Evolutionary conservation across 2,888 invertebrate species (phyloP).

Genomic region (Pedicia rivosa): DNA sequence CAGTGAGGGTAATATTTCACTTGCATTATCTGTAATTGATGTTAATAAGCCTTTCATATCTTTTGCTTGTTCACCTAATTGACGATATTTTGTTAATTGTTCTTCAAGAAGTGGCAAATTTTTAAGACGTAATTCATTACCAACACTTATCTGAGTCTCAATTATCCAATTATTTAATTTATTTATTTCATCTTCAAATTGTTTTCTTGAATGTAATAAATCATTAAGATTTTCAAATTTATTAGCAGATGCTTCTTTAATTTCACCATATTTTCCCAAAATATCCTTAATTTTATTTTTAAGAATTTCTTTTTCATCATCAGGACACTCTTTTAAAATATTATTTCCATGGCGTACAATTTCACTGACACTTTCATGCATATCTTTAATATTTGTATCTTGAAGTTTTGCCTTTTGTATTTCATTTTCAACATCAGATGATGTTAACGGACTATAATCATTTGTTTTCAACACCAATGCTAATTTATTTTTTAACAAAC

Average conservation of each 20-base stretch:
- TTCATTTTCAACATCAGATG: constrained; percentile 68
- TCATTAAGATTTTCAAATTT: constrained; percentile 55
- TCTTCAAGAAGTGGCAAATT: constrained; percentile 73
- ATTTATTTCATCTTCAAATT: constrained; percentile 67
- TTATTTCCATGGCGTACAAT: constrained; percentile 58
- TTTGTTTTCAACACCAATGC: constrained; percentile 56
- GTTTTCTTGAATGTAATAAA: constrained; percentile 57
- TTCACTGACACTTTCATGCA: constrained; percentile 57
- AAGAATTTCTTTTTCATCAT: constrained; percentile 46
- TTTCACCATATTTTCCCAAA: constrained; percentile 50
- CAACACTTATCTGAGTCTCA: constrained; percentile 75
- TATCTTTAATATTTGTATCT: constrained; percentile 59
- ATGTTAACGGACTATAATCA: constrained; percentile 62
- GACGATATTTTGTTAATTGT: constrained; percentile 72
- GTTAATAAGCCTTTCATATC: constrained; percentile 53
- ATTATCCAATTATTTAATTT: constrained; percentile 78
- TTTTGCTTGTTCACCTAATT: constrained; percentile 56
- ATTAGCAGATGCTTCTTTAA: constrained; percentile 56
- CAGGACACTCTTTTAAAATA: constrained; percentile 67
- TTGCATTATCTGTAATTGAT: constrained; percentile 62
- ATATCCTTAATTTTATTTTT: constrained; percentile 52
- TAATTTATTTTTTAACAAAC: constrained; percentile 65
- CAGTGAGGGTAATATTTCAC: constrained; percentile 60
- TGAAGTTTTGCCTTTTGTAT: constrained; percentile 58
- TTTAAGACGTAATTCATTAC: constrained; percentile 62